Evolutionary conservation across 2,888 invertebrate species (phyloP), one percentile per base, ranked within the genome.

Genomic region (Baronia brevicornis): DNA sequence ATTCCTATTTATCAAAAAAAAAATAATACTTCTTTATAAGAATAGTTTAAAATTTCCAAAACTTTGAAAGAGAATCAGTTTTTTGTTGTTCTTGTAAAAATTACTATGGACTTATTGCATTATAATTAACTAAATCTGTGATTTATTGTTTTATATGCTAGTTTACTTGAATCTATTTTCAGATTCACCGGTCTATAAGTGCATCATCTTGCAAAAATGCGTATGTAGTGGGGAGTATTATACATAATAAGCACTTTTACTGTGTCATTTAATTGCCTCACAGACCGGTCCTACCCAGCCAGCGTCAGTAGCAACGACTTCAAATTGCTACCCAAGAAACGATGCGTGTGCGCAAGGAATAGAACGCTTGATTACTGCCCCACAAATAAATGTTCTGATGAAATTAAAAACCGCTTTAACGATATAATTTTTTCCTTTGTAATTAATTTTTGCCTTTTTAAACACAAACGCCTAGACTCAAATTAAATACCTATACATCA

Each of bases 241-340:
- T 62, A 57, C 55, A 64, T 67, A 60, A 64, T 66, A 53, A 47
- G 43, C 34, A 63, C 61, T 68, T 67, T 68, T 70, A 69, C 66
- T 62, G 60, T 67, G 73, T 70, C 66, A 62, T 61, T 71, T 79
- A 78, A 75, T 74, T 74, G 69, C 65, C 23, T 40, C 39, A 38
- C 32, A 34, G 59, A 75, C 78, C 73, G 74, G 79, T 73, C 60
- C 25, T 46, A 43, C 43, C 52, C 51, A 52, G 57, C 60, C 36
- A 33, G 33, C 33, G 26, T 65, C 43, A 51, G 62, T 61, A 62
- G 67, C 71, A 68, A 70, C 64, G 64, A 71, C 73, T 62, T 63
- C 63, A 72, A 80, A 79, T 78, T 77, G 62, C 78, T 64, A 65
- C 61, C 60, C 60, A 50, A 57, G 51, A 27, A 27, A 47, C 58